phyloP scores from a whole-genome alignment of 2,888 invertebrate species.

The Nebria salina region DNA sequence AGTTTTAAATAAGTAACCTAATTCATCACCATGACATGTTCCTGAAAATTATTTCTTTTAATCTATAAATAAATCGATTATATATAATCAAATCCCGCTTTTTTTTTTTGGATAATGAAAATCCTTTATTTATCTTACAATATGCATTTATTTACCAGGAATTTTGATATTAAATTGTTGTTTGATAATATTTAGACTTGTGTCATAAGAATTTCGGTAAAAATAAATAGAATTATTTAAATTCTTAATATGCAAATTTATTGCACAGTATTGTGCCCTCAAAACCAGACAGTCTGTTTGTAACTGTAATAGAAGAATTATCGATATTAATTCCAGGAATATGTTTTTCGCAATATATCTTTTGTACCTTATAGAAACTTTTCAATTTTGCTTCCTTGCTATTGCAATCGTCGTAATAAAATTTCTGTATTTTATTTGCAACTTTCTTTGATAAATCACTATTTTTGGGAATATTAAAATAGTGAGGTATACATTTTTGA shows the following conservation, averaged over 20 bases:
- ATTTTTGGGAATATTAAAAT: conserved; percentile 52
- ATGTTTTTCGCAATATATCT: background rate
- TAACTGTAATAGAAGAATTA: conserved; percentile 21
- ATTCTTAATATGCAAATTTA: conserved; percentile 48
- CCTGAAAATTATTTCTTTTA: conserved; percentile 49
- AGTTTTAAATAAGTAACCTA: conserved; percentile 54
- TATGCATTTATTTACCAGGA: conserved; percentile 47
- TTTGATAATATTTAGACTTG: conserved; percentile 50
- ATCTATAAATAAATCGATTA: background rate
- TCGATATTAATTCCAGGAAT: background rate
- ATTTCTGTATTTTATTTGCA: conserved; percentile 53
- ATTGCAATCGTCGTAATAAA: conserved; percentile 54
- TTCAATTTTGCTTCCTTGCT: conserved; percentile 49
- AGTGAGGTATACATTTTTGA: conserved; percentile 51
- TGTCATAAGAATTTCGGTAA: conserved; percentile 52
- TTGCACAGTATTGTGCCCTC: conserved; percentile 48
- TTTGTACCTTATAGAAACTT: conserved; percentile 35
- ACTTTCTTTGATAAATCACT: conserved; percentile 52
- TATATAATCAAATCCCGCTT: no score
- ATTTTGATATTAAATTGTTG: conserved; percentile 45
- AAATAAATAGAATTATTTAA: conserved; percentile 51
- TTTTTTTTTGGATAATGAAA: no score
- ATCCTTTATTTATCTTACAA: no score
- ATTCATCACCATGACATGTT: conserved; percentile 54
- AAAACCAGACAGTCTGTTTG: conserved; percentile 50